Evolutionary conservation across 2,113 vertebrate species (phyloP).

Genomic region (Coptodon bakossiorum): DNA sequence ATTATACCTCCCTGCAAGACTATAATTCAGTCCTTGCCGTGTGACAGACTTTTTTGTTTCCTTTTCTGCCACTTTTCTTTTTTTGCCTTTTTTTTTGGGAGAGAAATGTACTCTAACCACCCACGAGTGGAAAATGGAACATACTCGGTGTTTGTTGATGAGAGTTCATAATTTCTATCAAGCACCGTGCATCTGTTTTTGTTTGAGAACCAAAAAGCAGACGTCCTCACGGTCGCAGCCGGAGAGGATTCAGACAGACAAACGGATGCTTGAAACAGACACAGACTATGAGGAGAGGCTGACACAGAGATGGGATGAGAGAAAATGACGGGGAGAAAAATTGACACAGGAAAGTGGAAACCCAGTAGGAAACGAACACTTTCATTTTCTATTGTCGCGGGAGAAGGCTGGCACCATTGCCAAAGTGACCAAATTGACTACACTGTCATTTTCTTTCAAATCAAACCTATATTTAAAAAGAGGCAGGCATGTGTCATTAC

Average conservation of each 20-base stretch:
- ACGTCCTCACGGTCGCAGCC: not conserved
- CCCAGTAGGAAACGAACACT: not conserved
- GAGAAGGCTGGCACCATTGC: not conserved
- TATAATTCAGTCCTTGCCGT: constrained; percentile 2
- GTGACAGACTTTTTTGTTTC: constrained; percentile 9
- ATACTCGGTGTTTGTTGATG: not conserved
- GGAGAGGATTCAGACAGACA: not conserved
- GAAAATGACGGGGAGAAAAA: constrained; percentile 3
- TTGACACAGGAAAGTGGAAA: not conserved
- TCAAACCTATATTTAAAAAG: not conserved
- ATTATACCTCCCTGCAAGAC: not conserved
- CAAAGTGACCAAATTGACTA: not conserved
- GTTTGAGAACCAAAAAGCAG: constrained; percentile 20
- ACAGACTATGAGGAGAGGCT: not conserved
- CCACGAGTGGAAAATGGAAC: not conserved
- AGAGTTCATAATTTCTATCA: constrained; percentile 19
- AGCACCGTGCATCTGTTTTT: not conserved
- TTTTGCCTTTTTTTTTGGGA: not conserved
- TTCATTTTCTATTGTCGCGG: not conserved
- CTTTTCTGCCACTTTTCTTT: not conserved
- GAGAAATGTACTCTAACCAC: not conserved
- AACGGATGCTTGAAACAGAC: not conserved
- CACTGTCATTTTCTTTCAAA: not conserved
- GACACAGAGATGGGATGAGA: not conserved
- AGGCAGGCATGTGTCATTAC: not conserved